Conservation (phyloP, 2,797 vertebrate species). For the Hylomyscus alleni region DNA sequence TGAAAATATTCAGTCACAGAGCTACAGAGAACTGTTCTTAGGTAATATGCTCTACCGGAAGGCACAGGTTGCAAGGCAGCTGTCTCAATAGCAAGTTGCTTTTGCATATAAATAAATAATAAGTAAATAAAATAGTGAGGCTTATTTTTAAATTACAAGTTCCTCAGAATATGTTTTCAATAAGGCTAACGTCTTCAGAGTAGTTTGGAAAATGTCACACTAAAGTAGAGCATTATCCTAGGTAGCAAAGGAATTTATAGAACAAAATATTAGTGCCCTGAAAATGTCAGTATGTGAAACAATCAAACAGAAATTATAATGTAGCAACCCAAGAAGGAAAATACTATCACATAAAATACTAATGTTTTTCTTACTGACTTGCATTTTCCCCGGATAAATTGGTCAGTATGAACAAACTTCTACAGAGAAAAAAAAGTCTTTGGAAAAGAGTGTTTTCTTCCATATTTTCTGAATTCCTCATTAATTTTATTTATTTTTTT, state of each 20-base stretch:
- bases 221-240: conserved; percentile 2
- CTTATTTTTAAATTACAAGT: conserved; percentile 12
- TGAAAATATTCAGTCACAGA: conserved; percentile 74
- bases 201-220: not conserved
- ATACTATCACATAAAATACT: conserved; percentile 22
- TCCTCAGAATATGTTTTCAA: conserved; percentile 46
- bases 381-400: conserved; percentile 23
- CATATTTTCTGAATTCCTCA: not conserved
- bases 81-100: conserved; percentile 62
- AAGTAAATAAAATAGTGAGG: not conserved
- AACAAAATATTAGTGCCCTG: conserved; percentile 13
- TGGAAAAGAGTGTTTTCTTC: conserved; percentile 40
- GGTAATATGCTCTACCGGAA: conserved; percentile 53
- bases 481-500: conserved; percentile 41
- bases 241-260: conserved; percentile 43
- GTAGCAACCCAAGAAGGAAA: not conserved
- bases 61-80: conserved; percentile 25
- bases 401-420: conserved; percentile 17
- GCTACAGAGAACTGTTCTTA: conserved; percentile 55
- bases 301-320: not conserved
- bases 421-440: not conserved
- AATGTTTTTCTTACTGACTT: conserved; percentile 4
- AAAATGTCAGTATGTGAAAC: conserved; percentile 43
- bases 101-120: conserved; percentile 41
- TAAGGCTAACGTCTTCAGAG: conserved; percentile 32